These are phyloP conservation scores for Aleiodes leptofemur DNA, from an alignment of 2,888 invertebrate genomes.

Conservation along the genomic window DNA sequence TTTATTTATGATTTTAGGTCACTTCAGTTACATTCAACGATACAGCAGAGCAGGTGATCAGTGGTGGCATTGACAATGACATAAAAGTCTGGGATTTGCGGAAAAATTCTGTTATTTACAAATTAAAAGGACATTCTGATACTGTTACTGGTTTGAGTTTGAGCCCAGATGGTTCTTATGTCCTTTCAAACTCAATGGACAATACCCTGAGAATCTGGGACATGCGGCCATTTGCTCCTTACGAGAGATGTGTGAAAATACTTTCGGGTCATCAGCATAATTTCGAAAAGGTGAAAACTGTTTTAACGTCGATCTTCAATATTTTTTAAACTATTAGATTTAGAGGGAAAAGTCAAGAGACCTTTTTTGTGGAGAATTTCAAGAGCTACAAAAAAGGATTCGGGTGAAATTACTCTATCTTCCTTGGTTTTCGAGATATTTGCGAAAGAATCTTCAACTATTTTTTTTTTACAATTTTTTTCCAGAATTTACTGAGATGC, in stretches of 20 bases:
- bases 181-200: constrained; percentile 98
- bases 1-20: constrained; percentile 73
- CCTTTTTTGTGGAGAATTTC: no score
- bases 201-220: constrained; percentile 97
- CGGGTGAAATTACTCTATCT: no score
- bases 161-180: constrained; percentile 90
- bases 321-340: constrained; percentile 4
- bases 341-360: background rate
- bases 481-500: constrained; percentile 89
- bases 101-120: constrained; percentile 89
- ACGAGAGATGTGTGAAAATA: constrained; percentile 94
- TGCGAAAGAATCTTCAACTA: no score
- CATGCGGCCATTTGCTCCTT: constrained; percentile 94
- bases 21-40: constrained; percentile 96
- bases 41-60: constrained; percentile 95
- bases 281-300: constrained; percentile 87
- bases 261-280: constrained; percentile 96
- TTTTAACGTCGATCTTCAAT: no score
- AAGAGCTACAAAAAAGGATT: no score
- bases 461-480: constrained; percentile 42
- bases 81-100: constrained; percentile 98
- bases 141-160: constrained; percentile 94
- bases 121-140: constrained; percentile 95
- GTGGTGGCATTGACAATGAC: constrained; percentile 97
- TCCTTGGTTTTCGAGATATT: no score